Conservation (phyloP, 2,888 invertebrate species). For the Gymnoscelis rufifasciata region DNA sequence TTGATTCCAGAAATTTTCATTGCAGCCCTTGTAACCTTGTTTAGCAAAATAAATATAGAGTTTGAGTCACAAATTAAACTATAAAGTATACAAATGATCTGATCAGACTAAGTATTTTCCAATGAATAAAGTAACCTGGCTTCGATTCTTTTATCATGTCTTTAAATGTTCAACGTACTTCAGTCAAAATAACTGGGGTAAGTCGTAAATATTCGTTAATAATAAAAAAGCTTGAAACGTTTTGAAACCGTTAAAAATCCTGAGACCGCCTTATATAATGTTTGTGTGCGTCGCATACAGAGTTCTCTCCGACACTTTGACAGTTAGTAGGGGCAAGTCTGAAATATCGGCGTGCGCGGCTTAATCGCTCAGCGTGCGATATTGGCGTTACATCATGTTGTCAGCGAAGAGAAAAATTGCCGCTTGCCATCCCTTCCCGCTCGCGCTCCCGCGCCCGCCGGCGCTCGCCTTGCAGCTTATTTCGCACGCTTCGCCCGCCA, state of each 20-base stretch:
- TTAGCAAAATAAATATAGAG: too few species aligned
- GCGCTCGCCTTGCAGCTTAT: conserved; percentile 26
- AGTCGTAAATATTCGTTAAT: too few species aligned
- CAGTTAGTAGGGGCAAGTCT: conserved; percentile 77
- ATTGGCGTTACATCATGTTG: conserved; percentile 80
- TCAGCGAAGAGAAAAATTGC: conserved; percentile 78
- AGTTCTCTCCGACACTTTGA: conserved; percentile 69
- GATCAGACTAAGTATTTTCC: too few species aligned
- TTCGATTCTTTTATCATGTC: too few species aligned
- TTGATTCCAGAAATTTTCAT: too few species aligned
- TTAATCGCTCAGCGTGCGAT: conserved; percentile 78
- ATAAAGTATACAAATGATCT: too few species aligned
- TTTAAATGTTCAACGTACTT: too few species aligned
- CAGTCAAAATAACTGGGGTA: too few species aligned
- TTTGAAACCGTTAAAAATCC: neutral
- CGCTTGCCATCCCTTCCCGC: conserved; percentile 52
- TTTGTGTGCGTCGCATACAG: conserved; percentile 38
- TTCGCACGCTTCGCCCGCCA: conserved; percentile 43
- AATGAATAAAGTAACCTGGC: too few species aligned
- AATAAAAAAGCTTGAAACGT: neutral
- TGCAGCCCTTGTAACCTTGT: too few species aligned
- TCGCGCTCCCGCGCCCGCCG: conserved; percentile 32
- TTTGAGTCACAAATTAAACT: too few species aligned
- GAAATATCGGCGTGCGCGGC: conserved; percentile 77
- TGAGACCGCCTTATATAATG: conserved; percentile 18